Evolutionary conservation across 2,113 vertebrate species (phyloP), one percentile per base, ranked within the genome.

Genomic region (Catagonus wagneri): DNA sequence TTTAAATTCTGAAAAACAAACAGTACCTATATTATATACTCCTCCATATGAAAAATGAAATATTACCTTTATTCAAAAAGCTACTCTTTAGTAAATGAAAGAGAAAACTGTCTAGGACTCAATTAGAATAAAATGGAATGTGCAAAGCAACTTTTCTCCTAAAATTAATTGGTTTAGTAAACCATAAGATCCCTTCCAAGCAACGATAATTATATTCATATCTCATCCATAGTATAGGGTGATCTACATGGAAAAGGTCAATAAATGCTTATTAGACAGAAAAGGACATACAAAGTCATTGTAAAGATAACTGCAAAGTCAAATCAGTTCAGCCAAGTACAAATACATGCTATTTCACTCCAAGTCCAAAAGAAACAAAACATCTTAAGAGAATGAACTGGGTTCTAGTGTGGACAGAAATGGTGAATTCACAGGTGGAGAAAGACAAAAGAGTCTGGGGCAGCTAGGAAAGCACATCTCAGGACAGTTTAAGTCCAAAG

Each of bases 1-100:
- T 99, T 99, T 97, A 99, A 98, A 98, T 99, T 99, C 99, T 99
- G 97, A 89, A 98, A 65, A 1, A 96, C 36, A 96, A 96, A 66
- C 1, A 92, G 20, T 22, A 76, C 36, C 12, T 90, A 9, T 29
- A 75, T 78, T 52, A 79, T 29, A 27, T 4, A 80, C 19, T 16
- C 85, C 75, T 72, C 93, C 76, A 58, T 83, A 75, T 56, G 68
- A 79, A 92, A 93, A 96, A 69, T 20, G 84, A 85, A 95, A 81
- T 32, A 66, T 23, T 76, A 90, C 32, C 56, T 92, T 25, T 79
- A 94, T 90, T 71, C 22, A 92, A 81, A 96, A 86, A 63, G n/a
- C 86, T 80, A 87, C 17, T 61, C 39, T 74, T 39, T 15, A 88
- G 32, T 65, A 90, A 90, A 87, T 80, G 17, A 79, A 94, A 83